Evolutionary conservation across 2,888 invertebrate genomes (phyloP).

Genomic region (Punctoribates punctum): DNA sequence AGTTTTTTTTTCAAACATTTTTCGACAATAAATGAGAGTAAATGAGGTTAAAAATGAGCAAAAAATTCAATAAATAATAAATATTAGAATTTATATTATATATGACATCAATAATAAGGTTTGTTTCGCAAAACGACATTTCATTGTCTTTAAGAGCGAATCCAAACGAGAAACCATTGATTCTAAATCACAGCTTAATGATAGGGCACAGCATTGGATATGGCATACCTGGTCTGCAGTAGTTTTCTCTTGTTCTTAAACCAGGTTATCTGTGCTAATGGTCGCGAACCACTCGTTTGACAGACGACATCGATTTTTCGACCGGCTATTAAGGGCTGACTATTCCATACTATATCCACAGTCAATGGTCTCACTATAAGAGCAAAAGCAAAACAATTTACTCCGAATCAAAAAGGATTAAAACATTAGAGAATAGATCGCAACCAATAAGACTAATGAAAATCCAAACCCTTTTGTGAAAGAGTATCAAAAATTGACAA

Average conservation of each 20-base stretch:
- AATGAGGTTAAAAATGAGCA: no score
- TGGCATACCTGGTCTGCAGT: neutral
- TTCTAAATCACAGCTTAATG: neutral
- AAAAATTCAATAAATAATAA: no score
- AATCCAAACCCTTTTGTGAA: no score
- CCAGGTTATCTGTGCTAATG: conserved; percentile 38
- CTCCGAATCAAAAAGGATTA: neutral
- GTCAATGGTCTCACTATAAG: conserved; percentile 29
- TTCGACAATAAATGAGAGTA: no score
- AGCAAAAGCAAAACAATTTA: neutral
- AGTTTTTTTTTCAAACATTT: no score
- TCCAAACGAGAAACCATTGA: conserved; percentile 4
- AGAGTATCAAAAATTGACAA: no score
- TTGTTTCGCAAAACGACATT: no score
- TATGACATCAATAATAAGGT: no score
- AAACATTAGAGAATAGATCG: neutral
- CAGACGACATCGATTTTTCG: conserved; percentile 33
- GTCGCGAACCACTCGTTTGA: conserved; percentile 37
- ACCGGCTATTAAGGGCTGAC: conserved; percentile 37
- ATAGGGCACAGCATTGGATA: no score
- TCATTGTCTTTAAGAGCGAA: neutral
- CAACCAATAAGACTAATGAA: neutral
- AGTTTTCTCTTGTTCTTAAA: conserved; percentile 36
- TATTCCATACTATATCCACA: conserved; percentile 8
- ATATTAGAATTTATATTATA: no score